Evolutionary conservation across 2,113 vertebrate species (phyloP), one percentile per base, ranked within the genome.

Genomic region (Ursus arctos): DNA sequence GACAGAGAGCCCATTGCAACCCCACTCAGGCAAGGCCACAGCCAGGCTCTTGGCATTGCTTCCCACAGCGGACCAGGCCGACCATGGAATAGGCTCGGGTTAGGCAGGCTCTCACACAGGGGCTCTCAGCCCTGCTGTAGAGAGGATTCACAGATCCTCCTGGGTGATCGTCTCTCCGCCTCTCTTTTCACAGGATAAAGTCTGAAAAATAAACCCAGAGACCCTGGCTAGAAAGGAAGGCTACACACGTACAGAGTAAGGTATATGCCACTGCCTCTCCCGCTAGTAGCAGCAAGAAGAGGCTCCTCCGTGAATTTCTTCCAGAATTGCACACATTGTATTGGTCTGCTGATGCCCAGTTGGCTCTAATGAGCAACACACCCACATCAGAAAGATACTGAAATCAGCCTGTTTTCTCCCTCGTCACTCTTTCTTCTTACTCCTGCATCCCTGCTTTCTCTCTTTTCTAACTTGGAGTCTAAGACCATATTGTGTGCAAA

Each of bases 291-390:
- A 67, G 83, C 26, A 22, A 8, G 7, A 51, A 18, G 72, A 47
- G 16, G 9, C 4, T 21, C 57, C 15, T 79, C 65, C 71, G 2
- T 4, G 59, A 77, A 77, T 90, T 61, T 24, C 49, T 85, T 71
- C 92, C 74, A 51, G 67, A 36, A 55, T 4, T 19, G n/a, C 18
- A 81, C 11, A 10, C 33, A 8, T 67, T 47, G 36, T 87, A 49
- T 19, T 51, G 36, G 31, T 43, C 67, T 90, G 36, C n/a, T 47
- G 49, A 36, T 63, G 87, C 90, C 92, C 47, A 36, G 11, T 18
- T 88, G 96, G 51, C 74, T 71, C 13, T 47, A 55, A 81, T 67
- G n/a, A 93, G 74, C 96, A 98, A 92, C 13, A 5, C 0, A n/a
- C 40, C 31, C 40, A 1, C 63, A 11, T 36, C 84, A 69, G 57